Base-by-base conservation (phyloP, 2,113 vertebrate species). In the Callaeas wilsoni region DNA sequence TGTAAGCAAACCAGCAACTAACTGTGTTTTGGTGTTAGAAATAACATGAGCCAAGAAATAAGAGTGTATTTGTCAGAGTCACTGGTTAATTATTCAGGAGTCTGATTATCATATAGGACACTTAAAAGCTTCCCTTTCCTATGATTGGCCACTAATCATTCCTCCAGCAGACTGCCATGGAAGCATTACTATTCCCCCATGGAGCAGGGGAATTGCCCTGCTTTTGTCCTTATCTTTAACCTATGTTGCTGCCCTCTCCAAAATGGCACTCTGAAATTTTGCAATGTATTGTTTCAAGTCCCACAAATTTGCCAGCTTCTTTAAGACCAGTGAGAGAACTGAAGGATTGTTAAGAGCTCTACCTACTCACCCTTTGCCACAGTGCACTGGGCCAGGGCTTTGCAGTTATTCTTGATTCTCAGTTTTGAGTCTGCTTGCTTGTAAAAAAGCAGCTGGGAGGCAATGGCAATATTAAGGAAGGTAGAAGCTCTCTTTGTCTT, bases 241-340 rank as follows among this genome's bases (percentile, higher is more conserved):
- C 16, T n/a, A 3, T 0, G 1, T 3, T 85, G 32, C 20, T 30
- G 44, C 6, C 3, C 0, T 37, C 70, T 80, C 8, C 0, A 3
- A 83, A 87, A 68, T 0, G 2, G 16, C 29, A 47, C 21, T 39
- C 73, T 17, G 33, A 87, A 79, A 60, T 73, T n/a, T 14, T 52
- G 4, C 27, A 27, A 71, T 5, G 12, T 2, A 6, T 0, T 0
- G 19, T 52, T 82, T 47, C 67, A 77, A 41, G 55, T 27, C 53
- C 16, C 0, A 0, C 39, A 27, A 88, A 59, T 42, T 53, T 39
- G 16, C 2, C 33, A 65, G 11, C 33, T 85, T 70, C 52, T 70
- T 78, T 27, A 71, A 80, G 18, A 19, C 1, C 53, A 71, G 6
- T 4, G 11, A 49, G 63, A 78, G 33, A 84, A 64, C 7, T 1